These are phyloP conservation scores for Halcyon malimbica DNA, from an alignment of 2,113 vertebrate genomes.

Conservation along the genomic window DNA sequence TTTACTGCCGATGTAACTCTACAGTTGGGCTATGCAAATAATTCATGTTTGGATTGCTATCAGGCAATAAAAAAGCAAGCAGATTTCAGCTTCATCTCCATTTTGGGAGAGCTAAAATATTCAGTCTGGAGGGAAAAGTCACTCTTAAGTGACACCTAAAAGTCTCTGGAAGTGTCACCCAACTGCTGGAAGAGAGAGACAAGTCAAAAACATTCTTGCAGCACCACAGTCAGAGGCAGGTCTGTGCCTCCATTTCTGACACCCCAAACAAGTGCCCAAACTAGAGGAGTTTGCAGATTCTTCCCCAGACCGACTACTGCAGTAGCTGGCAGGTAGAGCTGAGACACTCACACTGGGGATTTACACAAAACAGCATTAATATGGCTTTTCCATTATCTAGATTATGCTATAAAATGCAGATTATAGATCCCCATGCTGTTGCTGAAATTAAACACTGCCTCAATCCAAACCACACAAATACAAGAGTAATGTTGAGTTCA, in stretches of 20 bases:
- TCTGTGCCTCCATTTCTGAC: not conserved
- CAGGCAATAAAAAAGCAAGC: not conserved
- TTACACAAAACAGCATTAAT: not conserved
- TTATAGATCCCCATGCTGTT: not conserved
- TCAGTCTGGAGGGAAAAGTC: not conserved
- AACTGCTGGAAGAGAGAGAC: accelerated
- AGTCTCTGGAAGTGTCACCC: not conserved
- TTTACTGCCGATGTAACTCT: accelerated
- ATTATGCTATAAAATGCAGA: not conserved
- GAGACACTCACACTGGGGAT: not conserved
- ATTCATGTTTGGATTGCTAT: not conserved
- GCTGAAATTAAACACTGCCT: not conserved
- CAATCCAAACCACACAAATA: not conserved
- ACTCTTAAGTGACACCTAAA: not conserved
- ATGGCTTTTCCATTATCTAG: not conserved
- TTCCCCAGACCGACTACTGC: not conserved
- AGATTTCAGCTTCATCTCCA: not conserved
- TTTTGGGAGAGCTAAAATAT: not conserved
- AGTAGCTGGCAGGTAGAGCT: not conserved
- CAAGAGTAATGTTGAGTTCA: not conserved
- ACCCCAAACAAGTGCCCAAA: not conserved
- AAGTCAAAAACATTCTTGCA: not conserved
- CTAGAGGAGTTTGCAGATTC: not conserved
- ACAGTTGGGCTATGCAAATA: accelerated
- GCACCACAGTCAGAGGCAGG: not conserved